Evolutionary conservation across 2,113 vertebrate genomes (phyloP), one percentile per base, ranked within the genome.

Genomic region (Eurypyga helias): DNA sequence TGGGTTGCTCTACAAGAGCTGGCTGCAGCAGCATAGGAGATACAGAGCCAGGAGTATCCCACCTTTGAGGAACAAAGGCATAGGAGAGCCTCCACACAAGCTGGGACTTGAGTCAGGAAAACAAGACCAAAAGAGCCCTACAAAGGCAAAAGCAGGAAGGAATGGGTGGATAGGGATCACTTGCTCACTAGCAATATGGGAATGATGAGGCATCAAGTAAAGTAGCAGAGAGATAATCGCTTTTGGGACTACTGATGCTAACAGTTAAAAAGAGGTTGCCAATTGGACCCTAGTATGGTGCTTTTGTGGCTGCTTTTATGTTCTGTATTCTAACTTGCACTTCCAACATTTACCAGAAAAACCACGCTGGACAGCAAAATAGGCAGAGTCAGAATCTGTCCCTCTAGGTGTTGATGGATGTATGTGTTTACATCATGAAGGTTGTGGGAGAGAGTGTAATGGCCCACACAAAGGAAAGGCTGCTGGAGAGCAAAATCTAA

Each of bases 381-480:
- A 61, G 31, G 9, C 23, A 69, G 49, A 77, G 70, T 34, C 38
- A 38, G 29, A 45, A 57, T 51, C 21, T 71, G 11, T 21, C 17
- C 18, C 17, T 72, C 4, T 21, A 20, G 20, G 2, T 45, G 13
- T 10, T 69, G 45, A 38, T 25, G 11, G 21, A 25, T 4, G 0
- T 31, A 48, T 28, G 4, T 65, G 23, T 76, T 78, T 70, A 38
- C 8, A 48, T 5, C 26, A 72, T 0, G 0, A 33, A 76, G 38
- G 13, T 26, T 4, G 10, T 11, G 23, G n/a, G 21, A 38, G 20
- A 38, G 9, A 21, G 2, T 2, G 4, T 10, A 58, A 41, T 13
- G 20, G 16, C 6, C 5, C 62, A 25, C 0, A 0, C 4, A 38
- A 67, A 75, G 13, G 13, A 45, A 17, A 58, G 82, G 18, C 14